Evolutionary conservation across 2,113 vertebrate genomes (phyloP), one percentile per base, ranked within the genome.

Genomic region (Sapajus apella): DNA sequence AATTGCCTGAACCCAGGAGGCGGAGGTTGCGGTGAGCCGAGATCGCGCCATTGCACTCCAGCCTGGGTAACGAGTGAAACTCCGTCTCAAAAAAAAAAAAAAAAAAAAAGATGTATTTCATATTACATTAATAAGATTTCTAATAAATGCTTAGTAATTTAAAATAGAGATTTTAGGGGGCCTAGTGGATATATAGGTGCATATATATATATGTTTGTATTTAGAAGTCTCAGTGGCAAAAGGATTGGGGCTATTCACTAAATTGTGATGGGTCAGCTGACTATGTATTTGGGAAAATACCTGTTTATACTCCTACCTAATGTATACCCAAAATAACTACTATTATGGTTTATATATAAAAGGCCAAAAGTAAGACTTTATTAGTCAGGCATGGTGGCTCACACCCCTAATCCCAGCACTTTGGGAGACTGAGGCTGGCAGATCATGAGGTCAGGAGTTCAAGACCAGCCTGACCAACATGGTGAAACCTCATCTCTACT

Each of bases 71-170:
- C 37, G 37, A 37, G 37, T 37, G 37, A 37, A 37, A 37, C 37
- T 37, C 37, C 3, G 37, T 37, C 37, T 37, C 37, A 52, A 52
- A 47, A 47, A 47, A 47, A 47, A 75, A 45, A 47, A 47, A 47
- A 47, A 47, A 47, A 47, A 47, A 47, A 47, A 47, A 75, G 94
- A 86, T 87, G 56, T 40, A 13, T 92, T 21, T 79, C 25, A 37
- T 92, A 61, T 87, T 87, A 12, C 25, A 72, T 79, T 88, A 96
- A 68, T 83, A 89, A 66, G 14, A 89, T 86, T 68, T 4, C 20
- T 91, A 85, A 20, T 32, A 77, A 93, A 79, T 95, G 17, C 21
- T 37, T 87, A 87, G 32, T 79, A 52, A 94, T 35, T 92, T 95
- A 80, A 89, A 82, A n/a, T 43, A 77, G n/a, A 91, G 40, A 87